These are phyloP conservation scores for Chionoecetes opilio DNA, from an alignment of 1,140 invertebrate species.

Conservation along the genomic window DNA sequence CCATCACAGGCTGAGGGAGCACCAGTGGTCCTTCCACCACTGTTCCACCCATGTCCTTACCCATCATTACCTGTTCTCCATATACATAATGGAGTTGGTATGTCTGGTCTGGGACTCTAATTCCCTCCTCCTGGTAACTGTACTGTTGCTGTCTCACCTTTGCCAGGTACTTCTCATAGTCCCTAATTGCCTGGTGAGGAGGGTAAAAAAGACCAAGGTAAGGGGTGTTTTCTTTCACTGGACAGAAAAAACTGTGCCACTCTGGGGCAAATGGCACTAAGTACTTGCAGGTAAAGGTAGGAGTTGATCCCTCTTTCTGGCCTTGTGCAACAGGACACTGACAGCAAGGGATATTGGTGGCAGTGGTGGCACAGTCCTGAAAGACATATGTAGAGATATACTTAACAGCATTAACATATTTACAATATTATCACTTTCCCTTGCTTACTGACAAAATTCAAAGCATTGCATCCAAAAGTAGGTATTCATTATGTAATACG, in stretches of 20 bases:
- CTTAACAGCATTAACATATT: neutral
- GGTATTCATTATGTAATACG: too few species aligned
- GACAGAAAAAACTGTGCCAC: slow-evolving; percentile 70
- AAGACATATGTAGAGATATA: slow-evolving; percentile 3
- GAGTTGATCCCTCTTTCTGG: slow-evolving; percentile 20
- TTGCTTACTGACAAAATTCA: neutral
- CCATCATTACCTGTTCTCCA: slow-evolving; percentile 30
- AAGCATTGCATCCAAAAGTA: neutral
- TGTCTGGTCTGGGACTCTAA: neutral
- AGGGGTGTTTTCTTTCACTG: slow-evolving; percentile 58
- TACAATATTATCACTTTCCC: neutral
- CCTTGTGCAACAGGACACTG: slow-evolving; percentile 34
- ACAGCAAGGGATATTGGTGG: slow-evolving; percentile 16
- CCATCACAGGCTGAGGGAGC: slow-evolving; percentile 61
- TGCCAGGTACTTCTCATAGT: slow-evolving; percentile 47
- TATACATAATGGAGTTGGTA: slow-evolving; percentile 54
- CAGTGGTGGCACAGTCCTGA: slow-evolving; percentile 57
- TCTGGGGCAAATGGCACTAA: slow-evolving; percentile 57
- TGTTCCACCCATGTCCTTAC: neutral
- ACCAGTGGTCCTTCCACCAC: neutral
- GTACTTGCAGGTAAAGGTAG: slow-evolving; percentile 59
- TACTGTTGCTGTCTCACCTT: slow-evolving; percentile 14
- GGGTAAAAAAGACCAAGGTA: slow-evolving; percentile 66
- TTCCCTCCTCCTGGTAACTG: slow-evolving; percentile 40
- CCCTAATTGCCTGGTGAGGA: slow-evolving; percentile 30